Percentiles rank a stretch among this genome's conserved stretches.
Conservation (phyloP, 2,113 vertebrate species). For the Pyrgilauda ruficollis region DNA sequence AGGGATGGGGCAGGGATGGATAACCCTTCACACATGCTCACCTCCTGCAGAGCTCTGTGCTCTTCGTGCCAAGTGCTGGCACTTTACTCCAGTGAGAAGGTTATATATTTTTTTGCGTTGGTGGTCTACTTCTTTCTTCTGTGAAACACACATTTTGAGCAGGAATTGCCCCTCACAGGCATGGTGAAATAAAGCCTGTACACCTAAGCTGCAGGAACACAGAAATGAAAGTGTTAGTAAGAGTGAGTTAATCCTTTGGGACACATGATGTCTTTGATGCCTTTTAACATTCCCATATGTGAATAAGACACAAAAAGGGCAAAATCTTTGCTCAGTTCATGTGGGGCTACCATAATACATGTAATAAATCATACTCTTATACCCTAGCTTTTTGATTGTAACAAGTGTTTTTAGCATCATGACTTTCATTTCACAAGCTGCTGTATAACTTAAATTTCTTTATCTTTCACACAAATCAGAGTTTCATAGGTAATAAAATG, state of each 20-base stretch:
- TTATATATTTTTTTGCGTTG: neutral
- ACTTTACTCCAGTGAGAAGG: neutral
- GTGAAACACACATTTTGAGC: neutral
- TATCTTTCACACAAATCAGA: neutral
- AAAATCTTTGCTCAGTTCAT: neutral
- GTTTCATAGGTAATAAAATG: neutral
- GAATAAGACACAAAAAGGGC: neutral
- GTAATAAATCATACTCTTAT: neutral
- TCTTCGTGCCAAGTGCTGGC: neutral
- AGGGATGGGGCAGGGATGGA: neutral
- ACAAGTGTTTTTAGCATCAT: neutral
- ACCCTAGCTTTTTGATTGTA: neutral
- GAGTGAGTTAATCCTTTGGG: neutral
- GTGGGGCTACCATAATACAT: neutral
- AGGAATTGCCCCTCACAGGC: neutral
- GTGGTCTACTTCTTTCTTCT: neutral
- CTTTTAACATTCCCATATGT: neutral
- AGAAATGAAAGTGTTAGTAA: neutral
- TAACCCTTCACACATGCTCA: rapidly evolving
- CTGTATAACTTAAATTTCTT: neutral
- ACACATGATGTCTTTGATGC: neutral
- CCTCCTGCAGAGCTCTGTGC: neutral
- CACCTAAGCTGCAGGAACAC: neutral
- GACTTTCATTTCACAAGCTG: neutral
- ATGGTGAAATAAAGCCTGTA: neutral